A percentile compares a stretch with the other conserved stretches of the same genome.
phyloP scores from a whole-genome alignment of 2,888 invertebrate genomes.

The Saturnia japonica region DNA sequence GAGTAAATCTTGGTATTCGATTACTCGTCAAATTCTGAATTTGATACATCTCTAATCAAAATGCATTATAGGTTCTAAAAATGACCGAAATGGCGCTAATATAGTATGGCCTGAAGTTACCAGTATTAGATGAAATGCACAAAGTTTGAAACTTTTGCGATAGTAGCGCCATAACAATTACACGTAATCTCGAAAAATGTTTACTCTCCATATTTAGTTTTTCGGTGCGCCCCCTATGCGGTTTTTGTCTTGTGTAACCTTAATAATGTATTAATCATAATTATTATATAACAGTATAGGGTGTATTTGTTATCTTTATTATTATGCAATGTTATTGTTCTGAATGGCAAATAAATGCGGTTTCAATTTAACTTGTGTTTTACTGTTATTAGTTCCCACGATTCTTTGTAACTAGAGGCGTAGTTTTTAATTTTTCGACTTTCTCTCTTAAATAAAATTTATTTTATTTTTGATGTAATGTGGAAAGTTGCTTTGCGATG shows the following conservation, averaged over 20 bases:
- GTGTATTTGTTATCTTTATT: slow-evolving; percentile 29
- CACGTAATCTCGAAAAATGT: neutral
- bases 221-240: neutral
- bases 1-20: too few relatives aligned
- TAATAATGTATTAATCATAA: slow-evolving; percentile 20
- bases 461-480: too few relatives aligned
- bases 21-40: too few relatives aligned
- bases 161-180: neutral
- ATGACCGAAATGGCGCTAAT: neutral
- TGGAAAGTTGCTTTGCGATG: too few relatives aligned
- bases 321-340: slow-evolving; percentile 32
- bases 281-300: slow-evolving; percentile 26
- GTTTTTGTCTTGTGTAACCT: neutral
- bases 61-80: too few relatives aligned
- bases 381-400: slow-evolving; percentile 25
- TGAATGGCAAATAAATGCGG: slow-evolving; percentile 50
- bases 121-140: neutral
- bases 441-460: too few relatives aligned
- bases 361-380: slow-evolving; percentile 34
- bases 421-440: too few relatives aligned
- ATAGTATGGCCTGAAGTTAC: neutral
- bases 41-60: too few relatives aligned
- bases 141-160: neutral
- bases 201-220: neutral
- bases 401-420: too few relatives aligned